Evolutionary conservation across 2,113 vertebrate species (phyloP).

Genomic region (Cromileptes altivelis): DNA sequence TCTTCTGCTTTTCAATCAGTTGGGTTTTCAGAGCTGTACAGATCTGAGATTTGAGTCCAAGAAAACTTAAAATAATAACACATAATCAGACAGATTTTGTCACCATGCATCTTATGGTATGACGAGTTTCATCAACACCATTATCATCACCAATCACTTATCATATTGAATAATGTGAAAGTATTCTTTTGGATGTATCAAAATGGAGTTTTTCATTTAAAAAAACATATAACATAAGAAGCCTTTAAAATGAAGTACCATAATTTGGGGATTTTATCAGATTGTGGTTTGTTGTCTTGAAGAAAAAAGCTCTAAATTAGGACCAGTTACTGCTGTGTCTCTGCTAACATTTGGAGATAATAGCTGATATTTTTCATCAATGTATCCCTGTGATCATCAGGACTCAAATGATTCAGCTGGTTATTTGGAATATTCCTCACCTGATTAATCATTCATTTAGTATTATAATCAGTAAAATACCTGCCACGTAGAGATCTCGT

Average conservation of each 20-base stretch:
- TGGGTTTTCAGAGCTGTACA: no score
- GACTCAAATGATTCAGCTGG: background rate
- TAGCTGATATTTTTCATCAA: background rate
- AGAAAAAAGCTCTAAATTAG: background rate
- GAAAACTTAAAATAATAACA: no score
- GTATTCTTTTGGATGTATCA: background rate
- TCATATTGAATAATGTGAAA: background rate
- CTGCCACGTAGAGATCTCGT: no score
- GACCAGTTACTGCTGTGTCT: background rate
- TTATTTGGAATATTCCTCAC: background rate
- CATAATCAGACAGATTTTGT: background rate
- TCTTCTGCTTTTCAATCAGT: no score
- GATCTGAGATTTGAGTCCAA: no score
- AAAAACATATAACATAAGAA: background rate
- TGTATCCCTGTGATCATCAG: background rate
- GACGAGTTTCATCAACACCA: background rate
- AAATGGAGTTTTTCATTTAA: background rate
- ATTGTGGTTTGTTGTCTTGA: background rate
- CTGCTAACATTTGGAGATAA: constrained; percentile 1
- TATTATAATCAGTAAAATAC: background rate
- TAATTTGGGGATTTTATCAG: background rate
- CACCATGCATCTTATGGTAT: no score
- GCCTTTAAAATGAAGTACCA: background rate
- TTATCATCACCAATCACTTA: background rate
- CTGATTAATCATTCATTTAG: background rate